Percentiles rank a stretch among this genome's conserved stretches.
Evolutionary conservation across 2,888 invertebrate species (phyloP).

Genomic region (Himalopsyche anomala): DNA sequence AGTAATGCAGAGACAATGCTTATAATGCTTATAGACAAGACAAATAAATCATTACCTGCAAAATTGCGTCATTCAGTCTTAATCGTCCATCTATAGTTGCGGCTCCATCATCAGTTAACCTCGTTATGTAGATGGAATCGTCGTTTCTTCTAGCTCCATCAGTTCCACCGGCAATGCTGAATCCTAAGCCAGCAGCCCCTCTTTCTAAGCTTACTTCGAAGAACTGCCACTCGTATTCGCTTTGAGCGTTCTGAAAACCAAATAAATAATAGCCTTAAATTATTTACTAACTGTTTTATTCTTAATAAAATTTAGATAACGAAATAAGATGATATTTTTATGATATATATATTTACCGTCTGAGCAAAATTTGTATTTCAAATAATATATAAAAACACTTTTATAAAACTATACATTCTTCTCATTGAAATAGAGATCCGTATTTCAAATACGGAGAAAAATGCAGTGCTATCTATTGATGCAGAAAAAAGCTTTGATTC

Average conservation of each 20-base stretch:
- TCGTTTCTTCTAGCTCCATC: conserved; percentile 90
- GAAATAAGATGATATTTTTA: too few relatives aligned
- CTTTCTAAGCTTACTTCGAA: conserved; percentile 94
- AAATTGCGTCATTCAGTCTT: conserved; percentile 95
- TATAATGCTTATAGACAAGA: too few relatives aligned
- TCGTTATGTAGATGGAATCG: conserved; percentile 97
- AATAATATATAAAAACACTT: neutral
- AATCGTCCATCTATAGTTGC: conserved; percentile 91
- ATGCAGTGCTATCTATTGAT: neutral
- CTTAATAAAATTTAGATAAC: too few relatives aligned
- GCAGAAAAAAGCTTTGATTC: neutral
- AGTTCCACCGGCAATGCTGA: conserved; percentile 98
- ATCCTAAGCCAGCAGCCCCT: conserved; percentile 92
- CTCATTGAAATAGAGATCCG: neutral
- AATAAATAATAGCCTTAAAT: neutral
- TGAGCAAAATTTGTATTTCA: neutral
- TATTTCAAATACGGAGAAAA: neutral
- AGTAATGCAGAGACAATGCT: too few relatives aligned
- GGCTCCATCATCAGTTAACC: conserved; percentile 95
- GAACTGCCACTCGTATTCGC: conserved; percentile 90
- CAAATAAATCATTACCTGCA: conserved; percentile 74
- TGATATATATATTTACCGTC: neutral
- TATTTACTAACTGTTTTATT: neutral
- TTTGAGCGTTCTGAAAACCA: conserved; percentile 72
- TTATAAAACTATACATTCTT: neutral